phyloP scores from a whole-genome alignment of 2,113 vertebrate genomes.

The Muscicapa adusta region DNA sequence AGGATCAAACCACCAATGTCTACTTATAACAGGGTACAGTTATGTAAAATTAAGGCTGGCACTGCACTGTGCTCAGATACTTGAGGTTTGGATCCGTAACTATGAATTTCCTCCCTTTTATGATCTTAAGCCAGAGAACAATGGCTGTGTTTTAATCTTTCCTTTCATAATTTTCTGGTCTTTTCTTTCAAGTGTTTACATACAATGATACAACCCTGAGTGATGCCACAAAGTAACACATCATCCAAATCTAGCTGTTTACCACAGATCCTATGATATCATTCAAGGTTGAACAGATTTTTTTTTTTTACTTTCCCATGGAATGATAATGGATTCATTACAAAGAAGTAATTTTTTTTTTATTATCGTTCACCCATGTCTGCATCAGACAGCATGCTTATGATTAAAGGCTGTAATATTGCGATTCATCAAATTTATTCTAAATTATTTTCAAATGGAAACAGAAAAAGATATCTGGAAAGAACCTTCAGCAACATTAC shows the following conservation, averaged over 20 bases:
- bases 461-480: slow-evolving; percentile 16
- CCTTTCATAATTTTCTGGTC: slow-evolving; percentile 42
- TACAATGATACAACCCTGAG: background rate
- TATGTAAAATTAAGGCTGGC: slow-evolving; percentile 64
- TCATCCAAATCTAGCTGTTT: slow-evolving; percentile 31
- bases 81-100: slow-evolving; percentile 61
- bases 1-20: slow-evolving; percentile 61
- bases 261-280: slow-evolving; percentile 37
- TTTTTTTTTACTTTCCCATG: background rate
- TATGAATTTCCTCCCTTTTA: slow-evolving; percentile 55
- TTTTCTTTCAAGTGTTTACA: slow-evolving; percentile 52
- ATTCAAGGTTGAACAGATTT: background rate
- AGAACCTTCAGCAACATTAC: background rate
- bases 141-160: slow-evolving; percentile 55
- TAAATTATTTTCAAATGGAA: slow-evolving; percentile 52
- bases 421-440: background rate
- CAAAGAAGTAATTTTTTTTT: background rate
- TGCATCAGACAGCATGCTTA: background rate
- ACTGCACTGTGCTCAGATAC: slow-evolving; percentile 26
- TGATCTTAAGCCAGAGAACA: slow-evolving; percentile 60
- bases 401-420: slow-evolving; percentile 34
- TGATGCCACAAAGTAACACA: slow-evolving; percentile 39
- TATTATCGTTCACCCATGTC: background rate
- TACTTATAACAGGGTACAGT: slow-evolving; percentile 40
- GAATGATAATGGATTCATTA: slow-evolving; percentile 20